Evolutionary conservation across 2,113 vertebrate genomes (phyloP), one percentile per base, ranked within the genome.

Genomic region (Sinocyclocheilus grahami): DNA sequence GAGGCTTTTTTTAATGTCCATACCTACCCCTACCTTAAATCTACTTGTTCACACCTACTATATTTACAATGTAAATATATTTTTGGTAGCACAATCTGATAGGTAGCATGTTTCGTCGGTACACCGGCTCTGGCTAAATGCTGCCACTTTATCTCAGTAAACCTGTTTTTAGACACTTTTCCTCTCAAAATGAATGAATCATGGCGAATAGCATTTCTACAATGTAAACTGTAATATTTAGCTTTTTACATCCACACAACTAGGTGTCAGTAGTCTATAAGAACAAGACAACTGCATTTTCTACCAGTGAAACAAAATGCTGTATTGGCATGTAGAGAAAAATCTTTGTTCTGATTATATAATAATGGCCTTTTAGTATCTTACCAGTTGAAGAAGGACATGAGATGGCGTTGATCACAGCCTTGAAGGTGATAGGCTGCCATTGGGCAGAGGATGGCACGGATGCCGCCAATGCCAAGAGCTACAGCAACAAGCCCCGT

Each of bases 341-440:
- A 27, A 27, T 27, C 27, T 27, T 27, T 27, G 27, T 78, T 20
- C 18, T 11, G 9, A 78, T 78, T 37, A 22, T 27, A 27, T 27
- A 27, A 27, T 27, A 27, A 27, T 27, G 27, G 27, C 27, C 27
- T 27, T 37, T 37, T 37, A 37, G 33, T 37, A 37, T 39, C 96
- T 82, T 86, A 97, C 97, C 97, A 97, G 94, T 97, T 97, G 90
- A 97, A 98, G 93, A 98, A 97, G 4, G 96, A 96, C 63, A 94
- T 87, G 65, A 94, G 93, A 87, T 96, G 94, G 89, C 95, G 95
- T 1, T 93, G 93, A 84, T 93, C 92, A 72, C 91, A 93, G 51
- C 94, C 92, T 86, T 96, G 94, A 55, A 96, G 93, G 80, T 90
- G 92, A 86, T 96, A 96, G 3, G 96, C 93, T 1, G 94, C 94